Evolutionary conservation across 2,797 vertebrate genomes (phyloP).

Genomic region (Fringilla coelebs): DNA sequence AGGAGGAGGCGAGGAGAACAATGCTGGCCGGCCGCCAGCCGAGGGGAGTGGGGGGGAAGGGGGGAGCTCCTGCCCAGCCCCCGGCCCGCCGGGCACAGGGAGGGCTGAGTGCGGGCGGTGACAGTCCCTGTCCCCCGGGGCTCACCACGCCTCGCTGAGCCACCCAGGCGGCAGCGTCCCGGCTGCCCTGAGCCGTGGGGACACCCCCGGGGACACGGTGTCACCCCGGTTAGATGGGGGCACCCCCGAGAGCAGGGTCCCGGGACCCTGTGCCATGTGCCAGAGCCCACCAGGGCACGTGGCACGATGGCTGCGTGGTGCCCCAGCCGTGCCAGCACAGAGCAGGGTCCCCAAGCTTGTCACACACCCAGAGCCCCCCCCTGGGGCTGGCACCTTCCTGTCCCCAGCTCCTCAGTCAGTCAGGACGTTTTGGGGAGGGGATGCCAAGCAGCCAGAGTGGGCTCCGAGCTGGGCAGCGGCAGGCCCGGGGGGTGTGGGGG

Average conservation of each 20-base stretch:
- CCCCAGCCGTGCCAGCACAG: not conserved
- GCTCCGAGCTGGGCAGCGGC: not conserved
- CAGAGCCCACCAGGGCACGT: not conserved
- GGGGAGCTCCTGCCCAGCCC: not conserved
- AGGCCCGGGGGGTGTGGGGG: not conserved
- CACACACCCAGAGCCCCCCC: not conserved
- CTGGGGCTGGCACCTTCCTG: not conserved
- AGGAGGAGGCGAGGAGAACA: not conserved
- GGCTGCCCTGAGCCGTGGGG: not conserved
- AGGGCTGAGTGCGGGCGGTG: not conserved
- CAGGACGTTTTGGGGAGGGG: rapidly evolving
- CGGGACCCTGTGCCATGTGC: not conserved
- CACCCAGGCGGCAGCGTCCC: not conserved
- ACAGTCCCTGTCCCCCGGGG: not conserved
- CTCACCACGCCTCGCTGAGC: not conserved
- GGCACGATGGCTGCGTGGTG: rapidly evolving
- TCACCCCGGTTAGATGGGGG: not conserved
- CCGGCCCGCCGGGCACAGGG: not conserved
- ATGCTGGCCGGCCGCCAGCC: not conserved
- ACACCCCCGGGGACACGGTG: not conserved
- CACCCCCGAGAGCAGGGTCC: not conserved
- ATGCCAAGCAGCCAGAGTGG: not conserved
- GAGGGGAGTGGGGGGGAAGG: not conserved
- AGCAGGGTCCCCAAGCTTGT: not conserved
- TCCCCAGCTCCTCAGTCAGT: not conserved